Base-by-base conservation (phyloP, 2,888 invertebrate species). In the Hirtodrosophila trivittata region DNA sequence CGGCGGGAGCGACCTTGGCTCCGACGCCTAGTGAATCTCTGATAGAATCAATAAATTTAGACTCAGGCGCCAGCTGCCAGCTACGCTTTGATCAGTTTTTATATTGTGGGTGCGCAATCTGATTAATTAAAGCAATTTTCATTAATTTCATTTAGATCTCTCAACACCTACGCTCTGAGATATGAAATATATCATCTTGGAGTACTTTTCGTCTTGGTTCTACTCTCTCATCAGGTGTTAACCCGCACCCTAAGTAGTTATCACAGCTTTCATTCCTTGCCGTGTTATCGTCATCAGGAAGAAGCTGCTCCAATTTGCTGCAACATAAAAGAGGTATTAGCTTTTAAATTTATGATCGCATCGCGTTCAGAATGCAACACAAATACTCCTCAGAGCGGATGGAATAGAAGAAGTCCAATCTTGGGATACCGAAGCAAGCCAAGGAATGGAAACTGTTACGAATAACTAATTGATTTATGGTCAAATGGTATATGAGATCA, bases 381-480 rank as follows among this genome's bases (percentile, higher is more conserved):
- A 39, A 56, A 46, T 56, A 21, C 18, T 21, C 18, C 18, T 21
- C 18, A 2, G 5, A 3, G 18, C 5, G 35, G 43, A 41, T 41
- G 9, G 43, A 33, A 26, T 50, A 45, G 38, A 16, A 54, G 14
- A 49, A 39, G 33, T 14, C 37, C 26, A 43, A 49, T 9, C 18
- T 21, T 21, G 3, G 18, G 18, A n/a, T 13, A 37, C 21, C 32
- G 16, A 45, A 33, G 26, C 33, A 51, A 26, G 28, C 37, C 46
- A 52, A 35, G 16, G 21, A 18, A 30, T 38, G 38, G 25, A 74
- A 83, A 77, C 74, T 77, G 72, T 84, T 83, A 69, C 64, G 66
- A 59, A 60, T 64, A 35, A 52, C 72, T 81, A 84, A 80, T 80
- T 80, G 84, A 80, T 80, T 80, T 81, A 80, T 84, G 77, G 54